Conservation (phyloP, 92 coral and sea anemone species). For the Epizoanthus illoricatus region DNA sequence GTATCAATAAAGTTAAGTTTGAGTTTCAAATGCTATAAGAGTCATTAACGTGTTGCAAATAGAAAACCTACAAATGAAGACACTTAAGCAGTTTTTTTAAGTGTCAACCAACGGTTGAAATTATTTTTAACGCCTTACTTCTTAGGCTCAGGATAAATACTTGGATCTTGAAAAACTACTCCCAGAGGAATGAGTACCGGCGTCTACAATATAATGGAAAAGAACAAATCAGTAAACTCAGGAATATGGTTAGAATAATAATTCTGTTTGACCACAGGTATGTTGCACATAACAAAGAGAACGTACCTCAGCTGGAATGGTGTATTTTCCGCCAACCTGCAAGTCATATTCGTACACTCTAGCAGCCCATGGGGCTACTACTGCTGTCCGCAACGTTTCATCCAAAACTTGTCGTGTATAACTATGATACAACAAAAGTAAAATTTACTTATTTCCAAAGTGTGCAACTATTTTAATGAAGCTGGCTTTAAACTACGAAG, state of each 20-base stretch:
- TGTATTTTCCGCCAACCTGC: slow-evolving; percentile 73
- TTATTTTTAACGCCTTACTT: slow-evolving; percentile 44
- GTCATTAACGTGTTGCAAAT: too few relatives aligned
- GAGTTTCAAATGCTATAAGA: too few relatives aligned
- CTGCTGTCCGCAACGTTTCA: slow-evolving; percentile 84
- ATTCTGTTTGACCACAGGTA: background rate
- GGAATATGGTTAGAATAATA: background rate
- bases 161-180: slow-evolving; percentile 78
- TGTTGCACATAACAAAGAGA: background rate
- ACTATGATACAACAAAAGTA: slow-evolving; percentile 34
- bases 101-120: background rate
- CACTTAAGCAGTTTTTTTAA: too few relatives aligned
- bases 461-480: background rate
- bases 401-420: slow-evolving; percentile 88
- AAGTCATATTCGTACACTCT: slow-evolving; percentile 84
- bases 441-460: background rate
- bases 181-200: slow-evolving; percentile 81
- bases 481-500: background rate
- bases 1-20: too few relatives aligned
- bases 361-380: slow-evolving; percentile 87
- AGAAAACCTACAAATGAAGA: too few relatives aligned
- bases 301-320: slow-evolving; percentile 82
- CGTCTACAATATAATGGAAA: slow-evolving; percentile 51
- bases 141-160: slow-evolving; percentile 83
- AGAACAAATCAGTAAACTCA: background rate